A percentile compares a stretch with the other conserved stretches of the same genome.
These are phyloP conservation scores for Delia radicum DNA, from an alignment of 1,140 invertebrate genomes.

Conservation along the genomic window DNA sequence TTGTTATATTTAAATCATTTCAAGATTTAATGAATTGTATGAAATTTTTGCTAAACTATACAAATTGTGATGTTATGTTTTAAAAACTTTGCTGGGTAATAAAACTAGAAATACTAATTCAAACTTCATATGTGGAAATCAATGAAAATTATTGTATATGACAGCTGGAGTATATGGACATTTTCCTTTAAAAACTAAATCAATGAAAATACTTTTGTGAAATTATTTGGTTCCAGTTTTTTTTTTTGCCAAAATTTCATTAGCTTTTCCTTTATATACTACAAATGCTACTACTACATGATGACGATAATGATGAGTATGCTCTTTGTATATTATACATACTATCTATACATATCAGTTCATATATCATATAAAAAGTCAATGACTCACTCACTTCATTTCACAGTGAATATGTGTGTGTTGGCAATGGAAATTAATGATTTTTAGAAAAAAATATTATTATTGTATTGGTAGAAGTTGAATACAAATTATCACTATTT, in stretches of 20 bases:
- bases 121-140: slow-evolving; percentile 13
- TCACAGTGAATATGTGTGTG: background rate
- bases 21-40: no score
- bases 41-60: no score
- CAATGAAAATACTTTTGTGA: slow-evolving; percentile 6
- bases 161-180: background rate
- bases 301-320: background rate
- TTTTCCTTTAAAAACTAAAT: background rate
- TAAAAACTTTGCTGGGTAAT: no score
- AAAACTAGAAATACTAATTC: no score
- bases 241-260: slow-evolving; percentile 17
- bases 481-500: no score
- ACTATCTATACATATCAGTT: background rate
- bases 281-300: background rate
- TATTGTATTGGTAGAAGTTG: no score
- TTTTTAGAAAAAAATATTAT: background rate
- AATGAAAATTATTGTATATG: slow-evolving; percentile 11
- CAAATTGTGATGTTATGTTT: no score
- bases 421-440: background rate
- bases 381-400: background rate
- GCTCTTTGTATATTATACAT: background rate
- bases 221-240: background rate
- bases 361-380: background rate
- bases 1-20: no score
- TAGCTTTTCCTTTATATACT: background rate